Conservation (phyloP, 30 jellyfish, hydroid and myxozoan species). For the Turritopsis dohrnii region DNA sequence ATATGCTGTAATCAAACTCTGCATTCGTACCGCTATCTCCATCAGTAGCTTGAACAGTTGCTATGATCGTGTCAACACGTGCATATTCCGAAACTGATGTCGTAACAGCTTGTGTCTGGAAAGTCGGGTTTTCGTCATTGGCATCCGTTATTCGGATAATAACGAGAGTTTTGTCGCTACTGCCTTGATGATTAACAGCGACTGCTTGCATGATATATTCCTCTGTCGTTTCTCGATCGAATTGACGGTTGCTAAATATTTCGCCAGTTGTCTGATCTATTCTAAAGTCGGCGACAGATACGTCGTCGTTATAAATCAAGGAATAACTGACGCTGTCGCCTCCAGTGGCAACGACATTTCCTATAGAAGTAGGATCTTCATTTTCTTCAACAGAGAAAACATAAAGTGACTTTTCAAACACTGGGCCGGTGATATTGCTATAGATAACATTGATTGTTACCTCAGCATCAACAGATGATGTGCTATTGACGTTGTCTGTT, state of each 20-base stretch:
- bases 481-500: conserved; percentile 3
- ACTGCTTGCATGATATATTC: conserved; percentile 41
- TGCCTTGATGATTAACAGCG: conserved; percentile 8
- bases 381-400: conserved; percentile 46
- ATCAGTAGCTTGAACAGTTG: conserved; percentile 40
- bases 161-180: conserved; percentile 39
- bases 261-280: conserved; percentile 3
- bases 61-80: conserved; percentile 39
- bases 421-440: neutral
- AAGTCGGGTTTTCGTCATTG: conserved; percentile 69
- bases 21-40: conserved; percentile 37
- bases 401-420: conserved; percentile 3
- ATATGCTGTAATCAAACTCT: conserved; percentile 10
- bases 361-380: conserved; percentile 28
- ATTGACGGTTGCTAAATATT: neutral
- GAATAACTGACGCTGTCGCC: neutral
- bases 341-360: conserved; percentile 34
- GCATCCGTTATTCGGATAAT: conserved; percentile 43
- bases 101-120: conserved; percentile 20
- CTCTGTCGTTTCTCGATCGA: conserved; percentile 54
- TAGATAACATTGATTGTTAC: conserved; percentile 5
- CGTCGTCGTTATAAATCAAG: conserved; percentile 11
- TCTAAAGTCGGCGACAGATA: neutral
- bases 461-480: neutral
- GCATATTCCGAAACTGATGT: conserved; percentile 32